Percentiles rank a stretch among this genome's conserved stretches.
phyloP scores from a whole-genome alignment of 2,113 vertebrate species.

The Clarias magur region DNA sequence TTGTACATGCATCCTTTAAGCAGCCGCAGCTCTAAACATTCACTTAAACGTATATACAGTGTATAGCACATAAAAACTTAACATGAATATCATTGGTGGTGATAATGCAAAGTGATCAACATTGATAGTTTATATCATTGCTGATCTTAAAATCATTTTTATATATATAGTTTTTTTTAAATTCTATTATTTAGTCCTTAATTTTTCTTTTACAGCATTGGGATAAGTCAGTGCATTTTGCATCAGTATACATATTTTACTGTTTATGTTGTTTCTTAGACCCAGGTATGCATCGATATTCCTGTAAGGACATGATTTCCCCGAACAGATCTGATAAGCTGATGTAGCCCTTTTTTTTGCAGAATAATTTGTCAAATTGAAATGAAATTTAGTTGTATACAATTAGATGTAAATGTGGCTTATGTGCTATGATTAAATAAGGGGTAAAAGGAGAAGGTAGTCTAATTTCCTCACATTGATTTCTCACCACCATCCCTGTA shows the following conservation, averaged over 20 bases:
- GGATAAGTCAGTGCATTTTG: neutral
- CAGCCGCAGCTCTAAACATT: neutral
- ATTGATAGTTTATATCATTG: neutral
- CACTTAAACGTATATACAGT: neutral
- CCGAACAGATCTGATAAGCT: conserved; percentile 1
- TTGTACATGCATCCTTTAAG: neutral
- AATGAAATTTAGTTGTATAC: neutral
- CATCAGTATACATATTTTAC: neutral
- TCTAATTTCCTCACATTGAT: conserved; percentile 22
- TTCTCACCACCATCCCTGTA: conserved; percentile 12
- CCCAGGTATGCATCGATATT: neutral
- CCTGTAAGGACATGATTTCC: neutral
- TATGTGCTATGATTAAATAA: conserved; percentile 1
- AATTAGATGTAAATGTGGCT: conserved; percentile 6
- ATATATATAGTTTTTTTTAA: neutral
- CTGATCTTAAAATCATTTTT: neutral
- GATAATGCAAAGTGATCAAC: neutral
- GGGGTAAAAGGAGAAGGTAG: neutral
- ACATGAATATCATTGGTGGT: neutral
- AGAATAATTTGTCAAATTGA: conserved; percentile 5
- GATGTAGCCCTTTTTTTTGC: neutral
- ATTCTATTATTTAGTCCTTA: neutral
- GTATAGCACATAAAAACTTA: neutral
- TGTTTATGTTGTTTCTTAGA: neutral
- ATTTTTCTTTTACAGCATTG: neutral